phyloP scores from a whole-genome alignment of 2,797 vertebrate species.

The Scarus forsteni region DNA sequence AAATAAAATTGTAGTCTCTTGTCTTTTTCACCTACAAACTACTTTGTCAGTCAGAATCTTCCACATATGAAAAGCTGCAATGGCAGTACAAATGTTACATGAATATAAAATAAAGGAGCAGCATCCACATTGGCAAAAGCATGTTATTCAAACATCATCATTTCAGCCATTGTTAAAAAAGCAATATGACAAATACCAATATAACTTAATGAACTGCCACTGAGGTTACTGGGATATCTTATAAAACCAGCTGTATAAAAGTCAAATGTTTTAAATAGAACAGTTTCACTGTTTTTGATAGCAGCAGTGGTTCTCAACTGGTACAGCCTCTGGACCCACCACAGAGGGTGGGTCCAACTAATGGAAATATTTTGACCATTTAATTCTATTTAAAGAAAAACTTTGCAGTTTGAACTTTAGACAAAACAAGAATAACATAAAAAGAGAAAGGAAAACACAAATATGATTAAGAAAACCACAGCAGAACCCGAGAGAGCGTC shows the following conservation, averaged over 20 bases:
- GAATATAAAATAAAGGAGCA: constrained; percentile 42
- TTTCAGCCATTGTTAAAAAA: constrained; percentile 27
- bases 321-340: too few species aligned
- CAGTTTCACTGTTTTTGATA: constrained; percentile 20
- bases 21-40: not conserved
- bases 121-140: constrained; percentile 34
- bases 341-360: too few species aligned
- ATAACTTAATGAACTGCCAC: constrained; percentile 38
- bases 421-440: too few species aligned
- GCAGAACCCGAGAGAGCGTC: too few species aligned
- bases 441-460: too few species aligned
- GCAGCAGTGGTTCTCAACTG: too few species aligned
- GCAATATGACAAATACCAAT: constrained; percentile 47
- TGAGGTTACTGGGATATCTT: constrained; percentile 41
- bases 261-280: constrained; percentile 52
- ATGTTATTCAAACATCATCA: constrained; percentile 33
- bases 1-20: constrained; percentile 17
- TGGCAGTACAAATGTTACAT: constrained; percentile 22
- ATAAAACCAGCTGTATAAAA: constrained; percentile 74
- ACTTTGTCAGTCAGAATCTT: not conserved
- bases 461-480: too few species aligned
- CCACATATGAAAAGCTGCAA: constrained; percentile 20
- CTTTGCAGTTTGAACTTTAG: too few species aligned
- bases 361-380: too few species aligned
- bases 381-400: too few species aligned